phyloP scores from a whole-genome alignment of 2,888 invertebrate genomes.

The Cacoxenus indagator region DNA sequence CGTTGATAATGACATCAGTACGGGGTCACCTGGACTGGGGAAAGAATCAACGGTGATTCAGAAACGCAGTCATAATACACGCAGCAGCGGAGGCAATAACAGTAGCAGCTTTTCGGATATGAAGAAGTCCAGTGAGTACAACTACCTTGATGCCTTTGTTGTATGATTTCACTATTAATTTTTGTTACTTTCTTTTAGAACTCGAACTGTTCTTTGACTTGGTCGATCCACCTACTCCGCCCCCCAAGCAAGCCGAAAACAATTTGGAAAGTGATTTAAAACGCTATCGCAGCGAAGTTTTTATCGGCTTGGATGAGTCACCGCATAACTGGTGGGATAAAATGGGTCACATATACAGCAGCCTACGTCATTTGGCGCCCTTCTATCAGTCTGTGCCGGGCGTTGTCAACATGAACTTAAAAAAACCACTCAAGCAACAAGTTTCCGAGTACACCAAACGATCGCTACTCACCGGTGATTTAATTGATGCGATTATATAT shows the following conservation, averaged over 20 bases:
- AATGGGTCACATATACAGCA: constrained; percentile 63
- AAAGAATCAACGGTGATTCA: constrained; percentile 33
- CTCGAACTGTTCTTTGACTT: constrained; percentile 66
- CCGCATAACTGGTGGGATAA: constrained; percentile 68
- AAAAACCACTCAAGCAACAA: constrained; percentile 61
- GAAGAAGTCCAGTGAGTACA: constrained; percentile 50
- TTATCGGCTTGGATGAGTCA: constrained; percentile 65
- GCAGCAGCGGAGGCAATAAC: constrained; percentile 25
- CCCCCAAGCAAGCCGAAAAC: constrained; percentile 46
- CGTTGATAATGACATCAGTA: constrained; percentile 32
- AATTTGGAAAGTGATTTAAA: constrained; percentile 64
- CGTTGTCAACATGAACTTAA: constrained; percentile 65
- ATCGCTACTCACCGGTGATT: constrained; percentile 60
- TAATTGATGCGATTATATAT: constrained; percentile 65
- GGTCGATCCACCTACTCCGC: constrained; percentile 46
- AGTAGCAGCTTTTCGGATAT: constrained; percentile 16
- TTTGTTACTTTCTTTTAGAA: constrained; percentile 45
- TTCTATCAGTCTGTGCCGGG: constrained; percentile 67
- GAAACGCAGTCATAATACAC: constrained; percentile 45
- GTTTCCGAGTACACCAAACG: constrained; percentile 63
- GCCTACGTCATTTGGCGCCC: constrained; percentile 58
- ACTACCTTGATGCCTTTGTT: background rate
- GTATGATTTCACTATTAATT: background rate
- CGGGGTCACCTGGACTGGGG: constrained; percentile 33
- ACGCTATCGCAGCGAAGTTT: constrained; percentile 65